phyloP scores from a whole-genome alignment of 2,113 vertebrate species.

The Coptodon rendalli region DNA sequence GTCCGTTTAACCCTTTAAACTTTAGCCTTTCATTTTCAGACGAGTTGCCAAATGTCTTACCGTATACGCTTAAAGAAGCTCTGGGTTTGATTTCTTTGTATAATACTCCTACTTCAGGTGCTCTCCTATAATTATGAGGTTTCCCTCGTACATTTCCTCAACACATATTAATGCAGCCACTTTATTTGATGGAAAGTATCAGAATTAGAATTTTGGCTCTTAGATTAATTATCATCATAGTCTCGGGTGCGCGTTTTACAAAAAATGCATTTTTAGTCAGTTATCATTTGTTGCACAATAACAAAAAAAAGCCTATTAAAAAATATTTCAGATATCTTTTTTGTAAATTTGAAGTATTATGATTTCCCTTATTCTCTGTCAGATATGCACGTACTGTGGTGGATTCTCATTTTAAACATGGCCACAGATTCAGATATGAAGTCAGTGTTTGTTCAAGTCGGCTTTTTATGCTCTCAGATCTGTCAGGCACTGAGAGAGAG shows the following conservation, averaged over 20 bases:
- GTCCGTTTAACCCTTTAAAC: not conserved
- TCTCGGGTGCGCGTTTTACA: not conserved
- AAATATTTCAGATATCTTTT: not conserved
- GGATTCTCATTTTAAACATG: not conserved
- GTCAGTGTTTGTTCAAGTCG: not conserved
- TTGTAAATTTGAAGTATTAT: accelerated
- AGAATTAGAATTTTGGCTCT: not conserved
- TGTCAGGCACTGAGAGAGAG: not conserved
- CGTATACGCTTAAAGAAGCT: not conserved
- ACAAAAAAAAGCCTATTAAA: not conserved
- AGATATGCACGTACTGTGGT: accelerated
- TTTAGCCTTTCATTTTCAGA: not conserved
- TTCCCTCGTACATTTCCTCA: not conserved
- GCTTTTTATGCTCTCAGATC: not conserved
- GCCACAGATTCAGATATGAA: not conserved
- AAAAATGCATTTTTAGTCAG: not conserved
- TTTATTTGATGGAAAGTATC: not conserved
- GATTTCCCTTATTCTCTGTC: not conserved
- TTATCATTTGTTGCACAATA: not conserved
- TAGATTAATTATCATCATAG: not conserved
- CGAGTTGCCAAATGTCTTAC: constrained; percentile 2
- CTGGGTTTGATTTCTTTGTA: not conserved
- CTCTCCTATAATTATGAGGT: not conserved
- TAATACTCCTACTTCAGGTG: not conserved
- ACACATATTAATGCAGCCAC: not conserved